Conservation (phyloP, 2,888 invertebrate genomes). For the Psylliodes chrysocephalus region DNA sequence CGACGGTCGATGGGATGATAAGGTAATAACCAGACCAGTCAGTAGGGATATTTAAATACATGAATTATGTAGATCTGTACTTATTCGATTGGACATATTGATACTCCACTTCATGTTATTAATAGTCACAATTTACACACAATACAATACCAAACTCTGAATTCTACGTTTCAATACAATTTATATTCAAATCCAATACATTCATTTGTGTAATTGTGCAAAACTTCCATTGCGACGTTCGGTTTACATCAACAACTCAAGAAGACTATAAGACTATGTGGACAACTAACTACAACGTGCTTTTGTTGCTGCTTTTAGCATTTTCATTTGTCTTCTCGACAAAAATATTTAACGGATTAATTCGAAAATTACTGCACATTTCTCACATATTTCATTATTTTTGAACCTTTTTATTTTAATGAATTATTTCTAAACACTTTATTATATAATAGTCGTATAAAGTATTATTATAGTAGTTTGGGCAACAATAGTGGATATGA, state of each 20-base stretch:
- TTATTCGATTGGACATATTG: constrained; percentile 66
- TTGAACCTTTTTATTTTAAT: too few species aligned
- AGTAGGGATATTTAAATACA: constrained; percentile 63
- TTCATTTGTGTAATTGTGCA: constrained; percentile 58
- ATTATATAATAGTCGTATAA: too few species aligned
- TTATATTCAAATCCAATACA: constrained; percentile 62
- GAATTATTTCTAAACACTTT: too few species aligned
- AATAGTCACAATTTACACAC: constrained; percentile 66
- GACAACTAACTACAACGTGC: constrained; percentile 2
- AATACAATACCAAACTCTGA: constrained; percentile 59
- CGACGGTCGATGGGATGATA: constrained; percentile 61
- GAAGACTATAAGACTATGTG: constrained; percentile 11
- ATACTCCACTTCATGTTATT: constrained; percentile 64
- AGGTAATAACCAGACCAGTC: constrained; percentile 63
- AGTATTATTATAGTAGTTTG: too few species aligned
- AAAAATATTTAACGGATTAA: constrained; percentile 22
- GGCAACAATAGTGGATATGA: too few species aligned
- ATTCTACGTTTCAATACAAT: constrained; percentile 62
- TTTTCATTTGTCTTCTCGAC: constrained; percentile 19
- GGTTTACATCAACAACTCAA: constrained; percentile 38
- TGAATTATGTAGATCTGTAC: constrained; percentile 65
- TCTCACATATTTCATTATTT: too few species aligned
- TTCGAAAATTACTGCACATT: not conserved
- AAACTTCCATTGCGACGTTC: constrained; percentile 40
- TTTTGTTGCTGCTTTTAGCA: constrained; percentile 14